Base-by-base conservation (phyloP, 2,797 vertebrate species). In the Poliocrania exsul region DNA sequence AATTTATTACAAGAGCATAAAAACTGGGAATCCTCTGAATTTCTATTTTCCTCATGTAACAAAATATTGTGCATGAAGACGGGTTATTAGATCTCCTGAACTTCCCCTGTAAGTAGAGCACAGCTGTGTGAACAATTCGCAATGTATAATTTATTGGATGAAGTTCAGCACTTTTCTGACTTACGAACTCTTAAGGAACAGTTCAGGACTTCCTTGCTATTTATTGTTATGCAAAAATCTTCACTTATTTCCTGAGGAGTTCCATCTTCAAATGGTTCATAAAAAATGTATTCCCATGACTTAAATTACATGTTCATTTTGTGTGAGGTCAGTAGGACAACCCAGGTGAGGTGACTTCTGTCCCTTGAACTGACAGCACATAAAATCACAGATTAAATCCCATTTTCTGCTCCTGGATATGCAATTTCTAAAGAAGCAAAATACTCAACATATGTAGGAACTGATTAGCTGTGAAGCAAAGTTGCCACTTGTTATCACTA, bases 51-150 rank as follows among this genome's bases (percentile, higher is more conserved):
- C 64, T 25, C 42, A 47, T 82, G 87, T 91, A 95, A 94, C 73
- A 93, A 92, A 96, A 95, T 95, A 94, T 84, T 90, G 51, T 71
- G 70, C 78, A 54, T 73, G 88, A 92, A 77, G 40, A 88, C 49
- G 64, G 60, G 88, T 95, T 92, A 67, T 84, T 86, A 91, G 87
- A 94, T 56, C 14, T 85, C 77, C 85, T 94, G 89, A 95, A 91
- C 73, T 84, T 96, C 77, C 60, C 77, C 88, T 86, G 77, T 62
- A 95, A 91, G 87, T 70, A 88, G 51, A 92, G 77, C 46, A 86
- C 95, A 96, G 92, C 92, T 96, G 89, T 80, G 85, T 0, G 80
- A 92, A 88, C 85, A 91, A 82, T 90, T 94, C 87, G 82, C 38
- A 51, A 77, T 82, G 53, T 77, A 92, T 88, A 81, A 92, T 86